Evolutionary conservation across 2,797 vertebrate species (phyloP).

Genomic region (Naso thynnoides): DNA sequence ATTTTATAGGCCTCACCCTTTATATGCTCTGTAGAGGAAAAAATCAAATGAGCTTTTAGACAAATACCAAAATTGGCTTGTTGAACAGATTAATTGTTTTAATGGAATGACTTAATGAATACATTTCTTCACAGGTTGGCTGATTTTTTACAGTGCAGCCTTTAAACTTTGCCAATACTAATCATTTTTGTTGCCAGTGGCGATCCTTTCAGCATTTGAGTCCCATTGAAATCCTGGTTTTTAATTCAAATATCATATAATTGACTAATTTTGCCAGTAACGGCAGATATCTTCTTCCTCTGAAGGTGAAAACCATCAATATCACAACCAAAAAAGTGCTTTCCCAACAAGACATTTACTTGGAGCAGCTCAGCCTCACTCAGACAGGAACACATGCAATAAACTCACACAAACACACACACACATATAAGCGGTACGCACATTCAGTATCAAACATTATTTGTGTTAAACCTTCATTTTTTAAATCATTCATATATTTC

Average conservation of each 20-base stretch:
- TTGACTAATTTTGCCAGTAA: conserved; percentile 6
- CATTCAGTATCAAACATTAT: background rate
- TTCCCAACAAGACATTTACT: background rate
- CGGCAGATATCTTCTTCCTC: conserved; percentile 7
- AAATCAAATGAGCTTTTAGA: conserved; percentile 17
- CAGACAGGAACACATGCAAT: background rate
- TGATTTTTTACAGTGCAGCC: conserved; percentile 25
- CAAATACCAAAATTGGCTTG: conserved; percentile 4
- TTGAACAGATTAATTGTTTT: conserved; percentile 23
- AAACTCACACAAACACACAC: background rate
- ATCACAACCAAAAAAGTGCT: background rate
- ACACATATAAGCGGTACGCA: background rate
- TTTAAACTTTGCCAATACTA: conserved; percentile 27
- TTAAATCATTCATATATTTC: conserved; percentile 21
- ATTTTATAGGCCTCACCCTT: background rate
- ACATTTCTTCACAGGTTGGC: conserved; percentile 11
- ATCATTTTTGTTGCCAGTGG: conserved; percentile 32
- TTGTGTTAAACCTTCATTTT: background rate
- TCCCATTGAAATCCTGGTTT: conserved; percentile 11
- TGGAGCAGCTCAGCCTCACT: background rate
- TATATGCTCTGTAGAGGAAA: background rate
- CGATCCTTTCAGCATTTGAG: conserved; percentile 20
- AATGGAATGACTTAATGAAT: conserved; percentile 28
- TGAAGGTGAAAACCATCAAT: conserved; percentile 7
- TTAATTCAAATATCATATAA: conserved; percentile 20